Conservation (phyloP, 2,113 vertebrate species). For the Daubentonia madagascariensis region DNA sequence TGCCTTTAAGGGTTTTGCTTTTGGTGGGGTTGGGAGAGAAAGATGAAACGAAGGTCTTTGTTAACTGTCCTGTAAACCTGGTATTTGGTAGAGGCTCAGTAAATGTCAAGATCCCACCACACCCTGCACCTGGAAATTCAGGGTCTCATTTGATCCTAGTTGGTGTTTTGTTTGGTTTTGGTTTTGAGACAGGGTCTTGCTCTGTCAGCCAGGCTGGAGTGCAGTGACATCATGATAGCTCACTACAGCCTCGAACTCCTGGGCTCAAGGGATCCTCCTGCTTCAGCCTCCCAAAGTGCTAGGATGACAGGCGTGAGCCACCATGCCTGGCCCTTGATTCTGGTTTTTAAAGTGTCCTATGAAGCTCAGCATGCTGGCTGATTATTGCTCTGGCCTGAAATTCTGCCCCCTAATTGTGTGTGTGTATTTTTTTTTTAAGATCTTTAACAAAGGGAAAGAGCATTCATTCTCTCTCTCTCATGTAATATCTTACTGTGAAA, state of each 20-base stretch:
- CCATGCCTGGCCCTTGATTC: not conserved
- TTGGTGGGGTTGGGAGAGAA: fast-evolving
- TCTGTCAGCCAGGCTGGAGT: too few relatives aligned
- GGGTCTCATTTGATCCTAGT: not conserved
- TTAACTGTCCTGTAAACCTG: not conserved
- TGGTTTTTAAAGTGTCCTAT: not conserved
- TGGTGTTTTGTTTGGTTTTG: not conserved
- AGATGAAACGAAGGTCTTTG: not conserved
- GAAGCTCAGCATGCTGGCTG: not conserved
- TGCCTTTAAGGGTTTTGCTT: not conserved
- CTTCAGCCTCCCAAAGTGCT: not conserved
- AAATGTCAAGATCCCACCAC: not conserved
- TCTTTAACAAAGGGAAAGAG: not conserved
- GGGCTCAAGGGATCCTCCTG: too few relatives aligned
- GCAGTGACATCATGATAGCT: too few relatives aligned
- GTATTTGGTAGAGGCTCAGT: not conserved
- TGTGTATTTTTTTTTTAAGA: not conserved
- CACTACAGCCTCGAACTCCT: too few relatives aligned
- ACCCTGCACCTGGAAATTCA: not conserved
- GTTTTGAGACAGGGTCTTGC: too few relatives aligned
- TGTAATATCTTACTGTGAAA: not conserved
- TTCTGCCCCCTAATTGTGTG: not conserved
- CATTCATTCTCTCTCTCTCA: not conserved
- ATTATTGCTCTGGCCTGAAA: not conserved
- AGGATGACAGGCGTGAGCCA: not conserved